These are phyloP conservation scores for Drosophila rhopaloa DNA, from an alignment of 1,140 invertebrate species.

Conservation along the genomic window DNA sequence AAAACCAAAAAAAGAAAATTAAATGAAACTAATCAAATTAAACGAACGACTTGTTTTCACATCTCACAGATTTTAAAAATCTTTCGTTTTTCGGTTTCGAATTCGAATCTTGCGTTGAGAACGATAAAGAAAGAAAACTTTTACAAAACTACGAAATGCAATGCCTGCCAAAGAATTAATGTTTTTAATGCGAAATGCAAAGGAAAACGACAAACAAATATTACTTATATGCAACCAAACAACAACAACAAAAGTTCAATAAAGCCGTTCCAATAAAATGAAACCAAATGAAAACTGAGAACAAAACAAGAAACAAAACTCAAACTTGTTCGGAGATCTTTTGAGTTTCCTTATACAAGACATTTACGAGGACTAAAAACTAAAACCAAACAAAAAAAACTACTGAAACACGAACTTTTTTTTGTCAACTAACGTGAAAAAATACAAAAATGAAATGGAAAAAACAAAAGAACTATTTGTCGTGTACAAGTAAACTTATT, in stretches of 20 bases:
- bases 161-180: conserved; percentile 84
- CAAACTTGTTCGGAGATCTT: conserved; percentile 74
- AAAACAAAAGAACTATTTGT: conserved; percentile 66
- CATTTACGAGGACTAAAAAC: conserved; percentile 45
- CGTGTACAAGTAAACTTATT: conserved; percentile 76
- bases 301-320: conserved; percentile 45
- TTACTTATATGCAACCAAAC: conserved; percentile 71
- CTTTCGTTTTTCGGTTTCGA: conserved; percentile 61
- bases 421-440: conserved; percentile 33
- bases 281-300: conserved; percentile 57
- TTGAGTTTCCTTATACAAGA: conserved; percentile 74
- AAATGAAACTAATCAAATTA: conserved; percentile 31
- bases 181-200: conserved; percentile 72
- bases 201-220: conserved; percentile 59
- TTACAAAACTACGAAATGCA: conserved; percentile 84
- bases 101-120: conserved; percentile 33
- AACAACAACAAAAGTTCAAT: conserved; percentile 84
- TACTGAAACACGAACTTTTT: conserved; percentile 37
- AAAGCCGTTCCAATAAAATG: conserved; percentile 81
- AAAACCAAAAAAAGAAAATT: conserved; percentile 33
- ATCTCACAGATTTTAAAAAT: conserved; percentile 22
- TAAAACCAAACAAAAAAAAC: conserved; percentile 11
- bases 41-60: conserved; percentile 23
- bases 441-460: conserved; percentile 20
- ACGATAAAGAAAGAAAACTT: conserved; percentile 42